phyloP scores from a whole-genome alignment of 92 coral and sea anemone genomes.

The Scolanthus callimorphus region DNA sequence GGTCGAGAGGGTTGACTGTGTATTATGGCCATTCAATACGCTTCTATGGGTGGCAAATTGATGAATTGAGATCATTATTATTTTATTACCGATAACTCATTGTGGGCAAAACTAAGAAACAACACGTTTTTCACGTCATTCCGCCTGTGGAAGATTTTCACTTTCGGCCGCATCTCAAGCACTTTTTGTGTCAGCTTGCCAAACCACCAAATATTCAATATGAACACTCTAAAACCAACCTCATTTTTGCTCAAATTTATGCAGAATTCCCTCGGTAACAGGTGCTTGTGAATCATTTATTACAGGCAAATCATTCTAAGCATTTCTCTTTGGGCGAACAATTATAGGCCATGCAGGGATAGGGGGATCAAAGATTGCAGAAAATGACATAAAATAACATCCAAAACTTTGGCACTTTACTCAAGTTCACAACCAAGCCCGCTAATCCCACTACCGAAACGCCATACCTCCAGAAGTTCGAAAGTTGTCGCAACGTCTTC shows the following conservation, averaged over 20 bases:
- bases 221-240: background rate
- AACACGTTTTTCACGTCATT: conserved; percentile 41
- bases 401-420: conserved; percentile 1
- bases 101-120: conserved; percentile 64
- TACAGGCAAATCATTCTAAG: conserved; percentile 80
- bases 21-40: background rate
- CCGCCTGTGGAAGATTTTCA: no score
- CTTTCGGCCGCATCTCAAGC: no score
- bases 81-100: conserved; percentile 70
- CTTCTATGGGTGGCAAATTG: background rate
- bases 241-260: conserved; percentile 52
- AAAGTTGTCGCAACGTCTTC: no score
- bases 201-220: background rate
- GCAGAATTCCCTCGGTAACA: conserved; percentile 60
- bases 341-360: conserved; percentile 76
- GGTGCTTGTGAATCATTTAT: conserved; percentile 92
- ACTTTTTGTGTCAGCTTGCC: no score
- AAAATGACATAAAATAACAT: conserved; percentile 51
- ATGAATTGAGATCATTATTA: conserved; percentile 65
- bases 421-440: no score
- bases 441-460: no score
- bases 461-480: no score
- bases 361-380: conserved; percentile 72
- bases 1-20: background rate
- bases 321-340: conserved; percentile 74